phyloP scores from a whole-genome alignment of 2,113 vertebrate genomes.

The Ictalurus punctatus region DNA sequence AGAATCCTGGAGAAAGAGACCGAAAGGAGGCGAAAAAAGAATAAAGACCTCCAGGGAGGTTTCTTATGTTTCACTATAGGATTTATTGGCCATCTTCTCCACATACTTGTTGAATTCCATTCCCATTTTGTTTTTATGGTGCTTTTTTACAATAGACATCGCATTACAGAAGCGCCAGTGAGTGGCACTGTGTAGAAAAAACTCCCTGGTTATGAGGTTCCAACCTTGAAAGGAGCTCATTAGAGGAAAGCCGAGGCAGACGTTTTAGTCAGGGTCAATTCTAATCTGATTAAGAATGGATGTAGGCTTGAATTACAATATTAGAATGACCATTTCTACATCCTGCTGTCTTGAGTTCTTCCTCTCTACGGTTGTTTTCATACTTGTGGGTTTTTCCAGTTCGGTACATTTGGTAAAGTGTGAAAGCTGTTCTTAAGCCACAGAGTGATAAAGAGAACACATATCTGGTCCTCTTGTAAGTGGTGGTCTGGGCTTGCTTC shows the following conservation, averaged over 20 bases:
- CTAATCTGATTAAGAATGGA: slow-evolving; percentile 20
- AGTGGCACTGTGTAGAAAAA: background rate
- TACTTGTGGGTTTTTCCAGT: background rate
- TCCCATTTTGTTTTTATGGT: background rate
- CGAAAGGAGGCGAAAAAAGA: background rate
- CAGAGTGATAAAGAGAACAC: background rate
- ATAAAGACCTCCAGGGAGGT: background rate
- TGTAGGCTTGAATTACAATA: background rate
- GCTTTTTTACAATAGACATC: background rate
- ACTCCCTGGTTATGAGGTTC: background rate
- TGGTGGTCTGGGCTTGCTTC: background rate
- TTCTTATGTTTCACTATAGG: background rate
- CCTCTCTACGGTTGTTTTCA: background rate
- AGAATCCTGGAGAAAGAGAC: background rate
- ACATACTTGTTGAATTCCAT: background rate
- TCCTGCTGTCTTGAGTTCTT: slow-evolving; percentile 22
- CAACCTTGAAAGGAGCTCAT: slow-evolving; percentile 9
- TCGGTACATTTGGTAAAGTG: background rate
- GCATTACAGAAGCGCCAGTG: background rate
- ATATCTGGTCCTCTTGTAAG: background rate
- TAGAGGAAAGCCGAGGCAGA: background rate
- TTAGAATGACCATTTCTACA: slow-evolving; percentile 9
- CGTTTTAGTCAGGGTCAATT: background rate
- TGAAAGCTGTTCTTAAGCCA: background rate
- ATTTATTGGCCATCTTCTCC: background rate